Evolutionary conservation across 1,140 invertebrate genomes (phyloP).

Genomic region (Pantala flavescens): DNA sequence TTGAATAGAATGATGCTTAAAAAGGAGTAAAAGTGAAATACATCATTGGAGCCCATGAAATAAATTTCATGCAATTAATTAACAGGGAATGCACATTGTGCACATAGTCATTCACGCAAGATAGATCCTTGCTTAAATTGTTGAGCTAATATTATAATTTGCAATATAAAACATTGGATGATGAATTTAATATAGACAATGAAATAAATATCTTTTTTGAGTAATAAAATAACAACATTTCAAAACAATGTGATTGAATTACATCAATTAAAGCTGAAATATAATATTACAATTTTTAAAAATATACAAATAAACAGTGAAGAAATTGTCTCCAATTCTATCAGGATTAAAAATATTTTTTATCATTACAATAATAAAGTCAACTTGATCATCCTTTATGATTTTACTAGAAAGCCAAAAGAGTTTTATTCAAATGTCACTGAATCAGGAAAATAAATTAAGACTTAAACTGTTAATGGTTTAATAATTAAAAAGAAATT

Average conservation of each 20-base stretch:
- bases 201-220: neutral
- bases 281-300: neutral
- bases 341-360: too few species aligned
- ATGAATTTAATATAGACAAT: neutral
- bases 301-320: neutral
- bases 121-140: neutral
- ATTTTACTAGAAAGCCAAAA: too few species aligned
- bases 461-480: too few species aligned
- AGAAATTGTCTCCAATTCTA: neutral
- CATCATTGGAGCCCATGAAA: constrained; percentile 1
- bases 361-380: too few species aligned
- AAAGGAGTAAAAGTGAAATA: neutral
- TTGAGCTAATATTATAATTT: neutral
- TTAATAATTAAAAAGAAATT: too few species aligned
- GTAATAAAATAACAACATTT: neutral
- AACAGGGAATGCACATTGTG: neutral
- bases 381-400: too few species aligned
- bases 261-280: neutral
- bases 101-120: neutral
- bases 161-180: neutral
- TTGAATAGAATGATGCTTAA: neutral
- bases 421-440: too few species aligned
- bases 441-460: too few species aligned
- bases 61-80: neutral
- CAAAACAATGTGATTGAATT: neutral